A percentile compares a stretch with the other conserved stretches of the same genome.
These are phyloP conservation scores for Thymallus thymallus DNA, from an alignment of 2,113 vertebrate species.

Conservation along the genomic window DNA sequence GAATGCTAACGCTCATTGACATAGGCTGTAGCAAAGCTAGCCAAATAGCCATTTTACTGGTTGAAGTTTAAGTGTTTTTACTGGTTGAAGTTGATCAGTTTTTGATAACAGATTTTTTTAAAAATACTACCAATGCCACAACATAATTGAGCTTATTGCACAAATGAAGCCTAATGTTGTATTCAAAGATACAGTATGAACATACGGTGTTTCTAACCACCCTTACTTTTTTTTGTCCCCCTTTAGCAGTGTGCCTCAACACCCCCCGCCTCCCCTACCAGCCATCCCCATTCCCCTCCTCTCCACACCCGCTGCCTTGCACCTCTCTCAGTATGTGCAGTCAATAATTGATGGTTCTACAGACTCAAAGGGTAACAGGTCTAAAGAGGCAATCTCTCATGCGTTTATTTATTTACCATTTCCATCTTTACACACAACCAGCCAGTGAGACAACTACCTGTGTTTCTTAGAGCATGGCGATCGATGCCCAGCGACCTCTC, in stretches of 20 bases:
- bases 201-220: neutral
- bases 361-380: constrained; percentile 75
- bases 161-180: too few relatives aligned
- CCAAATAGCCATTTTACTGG: too few relatives aligned
- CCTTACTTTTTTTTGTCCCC: neutral
- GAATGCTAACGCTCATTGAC: too few relatives aligned
- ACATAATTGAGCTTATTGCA: too few relatives aligned
- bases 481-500: constrained; percentile 13
- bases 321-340: constrained; percentile 65
- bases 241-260: neutral
- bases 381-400: constrained; percentile 57
- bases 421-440: constrained; percentile 37
- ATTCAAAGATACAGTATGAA: too few relatives aligned
- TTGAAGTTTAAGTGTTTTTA: too few relatives aligned
- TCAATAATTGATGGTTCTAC: constrained; percentile 77
- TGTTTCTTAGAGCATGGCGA: constrained; percentile 16
- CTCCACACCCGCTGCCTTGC: constrained; percentile 62
- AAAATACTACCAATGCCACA: too few relatives aligned
- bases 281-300: constrained; percentile 22
- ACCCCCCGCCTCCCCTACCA: constrained; percentile 8
- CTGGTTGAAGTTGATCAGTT: too few relatives aligned
- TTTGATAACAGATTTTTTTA: too few relatives aligned
- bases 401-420: constrained; percentile 51
- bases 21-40: too few relatives aligned
- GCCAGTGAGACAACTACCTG: constrained; percentile 19